Evolutionary conservation across 2,113 vertebrate species (phyloP).

Genomic region (Fregata magnificens): DNA sequence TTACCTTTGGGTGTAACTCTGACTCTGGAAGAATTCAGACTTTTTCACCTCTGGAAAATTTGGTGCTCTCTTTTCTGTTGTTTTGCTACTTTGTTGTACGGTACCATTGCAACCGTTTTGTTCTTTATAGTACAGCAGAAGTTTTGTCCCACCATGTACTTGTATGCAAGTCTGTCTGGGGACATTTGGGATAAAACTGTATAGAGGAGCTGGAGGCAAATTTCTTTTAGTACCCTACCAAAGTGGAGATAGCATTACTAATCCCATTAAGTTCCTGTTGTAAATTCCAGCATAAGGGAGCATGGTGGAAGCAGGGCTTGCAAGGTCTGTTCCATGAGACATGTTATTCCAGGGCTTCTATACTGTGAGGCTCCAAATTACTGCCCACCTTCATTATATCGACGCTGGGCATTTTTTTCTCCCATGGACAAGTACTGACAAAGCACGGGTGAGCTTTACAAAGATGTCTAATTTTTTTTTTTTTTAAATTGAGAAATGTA

Average conservation of each 20-base stretch:
- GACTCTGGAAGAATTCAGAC: background rate
- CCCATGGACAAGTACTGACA: background rate
- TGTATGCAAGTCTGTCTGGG: background rate
- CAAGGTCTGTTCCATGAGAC: background rate
- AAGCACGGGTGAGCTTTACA: background rate
- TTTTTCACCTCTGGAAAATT: background rate
- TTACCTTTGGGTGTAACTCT: background rate
- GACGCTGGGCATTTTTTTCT: background rate
- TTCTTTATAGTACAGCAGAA: background rate
- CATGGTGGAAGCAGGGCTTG: background rate
- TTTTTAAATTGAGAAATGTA: background rate
- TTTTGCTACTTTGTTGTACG: background rate
- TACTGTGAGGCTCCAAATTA: background rate
- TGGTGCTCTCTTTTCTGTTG: background rate
- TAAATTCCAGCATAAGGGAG: background rate
- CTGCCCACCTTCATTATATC: background rate
- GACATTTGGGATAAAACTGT: background rate
- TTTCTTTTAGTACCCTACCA: background rate
- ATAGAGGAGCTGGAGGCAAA: background rate
- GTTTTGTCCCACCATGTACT: background rate
- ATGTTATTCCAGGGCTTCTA: background rate
- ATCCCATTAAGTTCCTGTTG: background rate
- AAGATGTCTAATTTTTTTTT: background rate
- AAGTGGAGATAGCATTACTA: background rate
- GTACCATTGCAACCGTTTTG: background rate